phyloP scores from a whole-genome alignment of 2,888 invertebrate species.

The Gasteruption jaculator region DNA sequence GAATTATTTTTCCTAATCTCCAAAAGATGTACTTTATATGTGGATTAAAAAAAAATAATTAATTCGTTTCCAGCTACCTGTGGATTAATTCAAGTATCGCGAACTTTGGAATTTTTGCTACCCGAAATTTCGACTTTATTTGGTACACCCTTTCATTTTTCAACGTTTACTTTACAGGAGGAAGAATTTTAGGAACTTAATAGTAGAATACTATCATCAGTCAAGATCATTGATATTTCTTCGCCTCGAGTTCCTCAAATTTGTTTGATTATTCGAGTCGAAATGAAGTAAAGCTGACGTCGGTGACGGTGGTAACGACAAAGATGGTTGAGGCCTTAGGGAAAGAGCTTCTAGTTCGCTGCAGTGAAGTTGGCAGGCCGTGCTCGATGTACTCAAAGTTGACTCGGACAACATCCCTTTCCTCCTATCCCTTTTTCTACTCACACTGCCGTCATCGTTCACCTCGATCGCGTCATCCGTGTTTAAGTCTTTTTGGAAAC shows the following conservation, averaged over 20 bases:
- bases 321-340: constrained; percentile 32
- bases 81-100: no score
- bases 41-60: no score
- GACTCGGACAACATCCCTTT: constrained; percentile 44
- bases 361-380: constrained; percentile 45
- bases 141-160: no score
- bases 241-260: constrained; percentile 25
- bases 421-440: no score
- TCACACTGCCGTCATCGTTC: constrained; percentile 26
- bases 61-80: no score
- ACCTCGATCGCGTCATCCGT: constrained; percentile 28
- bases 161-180: no score
- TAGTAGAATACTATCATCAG: no score
- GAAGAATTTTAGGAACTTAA: no score
- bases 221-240: constrained; percentile 26
- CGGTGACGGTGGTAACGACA: constrained; percentile 31
- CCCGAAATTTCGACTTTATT: no score
- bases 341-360: constrained; percentile 45
- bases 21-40: no score
- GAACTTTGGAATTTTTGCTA: no score
- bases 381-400: constrained; percentile 46
- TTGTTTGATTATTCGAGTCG: constrained; percentile 27
- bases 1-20: no score
- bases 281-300: constrained; percentile 34
- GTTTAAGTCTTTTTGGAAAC: constrained; percentile 27